Conservation (phyloP, 1,140 invertebrate species). For the Temnothorax longispinosus region DNA sequence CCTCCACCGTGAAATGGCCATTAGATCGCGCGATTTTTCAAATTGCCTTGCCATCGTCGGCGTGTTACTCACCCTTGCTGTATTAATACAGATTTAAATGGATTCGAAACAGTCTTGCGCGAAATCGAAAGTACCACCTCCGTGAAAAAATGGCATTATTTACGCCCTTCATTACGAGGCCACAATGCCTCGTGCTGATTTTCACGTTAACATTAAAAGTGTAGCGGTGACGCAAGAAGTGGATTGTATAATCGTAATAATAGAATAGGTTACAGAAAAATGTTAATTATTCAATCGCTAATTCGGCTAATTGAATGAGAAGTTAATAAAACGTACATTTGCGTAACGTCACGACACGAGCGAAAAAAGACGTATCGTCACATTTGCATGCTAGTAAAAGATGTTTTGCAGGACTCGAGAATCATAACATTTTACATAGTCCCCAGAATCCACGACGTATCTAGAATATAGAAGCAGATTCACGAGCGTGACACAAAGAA, state of each 20-base stretch:
- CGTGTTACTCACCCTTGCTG: conserved; percentile 26
- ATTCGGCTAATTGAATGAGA: background rate
- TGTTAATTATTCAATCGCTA: background rate
- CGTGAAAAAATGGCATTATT: conserved; percentile 48
- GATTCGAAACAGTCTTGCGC: conserved; percentile 45
- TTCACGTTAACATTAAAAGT: conserved; percentile 17
- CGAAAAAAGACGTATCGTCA: background rate
- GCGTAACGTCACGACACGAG: background rate
- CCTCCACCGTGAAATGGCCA: conserved; percentile 79
- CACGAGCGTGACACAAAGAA: conserved; percentile 17
- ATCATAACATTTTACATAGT: conserved; percentile 19
- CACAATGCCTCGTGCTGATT: background rate
- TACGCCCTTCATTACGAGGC: conserved; percentile 32
- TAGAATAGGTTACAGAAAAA: background rate
- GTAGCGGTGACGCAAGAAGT: background rate
- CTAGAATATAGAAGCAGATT: conserved; percentile 7
- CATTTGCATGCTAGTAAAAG: background rate
- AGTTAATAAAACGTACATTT: background rate
- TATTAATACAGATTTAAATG: conserved; percentile 75
- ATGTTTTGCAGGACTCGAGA: conserved; percentile 6
- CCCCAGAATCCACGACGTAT: conserved; percentile 4
- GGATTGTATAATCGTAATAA: background rate
- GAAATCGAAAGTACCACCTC: conserved; percentile 56
- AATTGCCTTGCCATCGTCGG: conserved; percentile 65
- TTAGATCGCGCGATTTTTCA: conserved; percentile 81